Evolutionary conservation across 2,888 invertebrate species (phyloP).

Genomic region (Amphipyra tragopoginis): DNA sequence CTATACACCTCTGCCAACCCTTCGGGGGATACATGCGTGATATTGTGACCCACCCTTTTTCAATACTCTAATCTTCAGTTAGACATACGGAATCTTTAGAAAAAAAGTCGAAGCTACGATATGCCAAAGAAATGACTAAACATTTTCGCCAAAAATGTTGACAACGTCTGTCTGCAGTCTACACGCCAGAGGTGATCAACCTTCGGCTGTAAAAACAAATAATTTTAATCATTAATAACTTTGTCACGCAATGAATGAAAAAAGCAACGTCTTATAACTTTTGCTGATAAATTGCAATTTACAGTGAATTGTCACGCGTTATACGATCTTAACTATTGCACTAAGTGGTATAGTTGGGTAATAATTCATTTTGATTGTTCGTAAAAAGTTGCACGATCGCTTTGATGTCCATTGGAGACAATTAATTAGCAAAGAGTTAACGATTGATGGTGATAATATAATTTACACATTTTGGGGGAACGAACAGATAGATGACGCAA

Average conservation of each 20-base stretch:
- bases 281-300: conserved; percentile 17
- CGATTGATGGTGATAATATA: too few species aligned
- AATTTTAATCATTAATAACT: conserved; percentile 18
- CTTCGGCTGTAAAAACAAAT: conserved; percentile 27
- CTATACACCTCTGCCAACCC: too few species aligned
- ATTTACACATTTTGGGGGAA: too few species aligned
- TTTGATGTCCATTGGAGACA: neutral
- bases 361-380: conserved; percentile 19
- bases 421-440: conserved; percentile 10
- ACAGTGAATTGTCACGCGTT: conserved; percentile 35
- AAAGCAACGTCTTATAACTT: conserved; percentile 22
- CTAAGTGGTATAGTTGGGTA: conserved; percentile 4
- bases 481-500: too few species aligned
- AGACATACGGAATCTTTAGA: too few species aligned
- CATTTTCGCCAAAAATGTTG: too few species aligned
- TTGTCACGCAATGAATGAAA: conserved; percentile 38
- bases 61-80: too few species aligned
- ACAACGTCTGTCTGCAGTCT: neutral
- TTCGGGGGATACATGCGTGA: too few species aligned
- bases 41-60: too few species aligned
- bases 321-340: conserved; percentile 6
- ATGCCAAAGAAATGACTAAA: too few species aligned
- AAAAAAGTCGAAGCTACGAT: too few species aligned
- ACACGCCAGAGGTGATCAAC: conserved; percentile 35
- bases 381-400: conserved; percentile 2